A percentile compares a stretch with the other conserved stretches of the same genome.
These are phyloP conservation scores for Clostera curtula DNA, from an alignment of 2,888 invertebrate species.

Conservation along the genomic window DNA sequence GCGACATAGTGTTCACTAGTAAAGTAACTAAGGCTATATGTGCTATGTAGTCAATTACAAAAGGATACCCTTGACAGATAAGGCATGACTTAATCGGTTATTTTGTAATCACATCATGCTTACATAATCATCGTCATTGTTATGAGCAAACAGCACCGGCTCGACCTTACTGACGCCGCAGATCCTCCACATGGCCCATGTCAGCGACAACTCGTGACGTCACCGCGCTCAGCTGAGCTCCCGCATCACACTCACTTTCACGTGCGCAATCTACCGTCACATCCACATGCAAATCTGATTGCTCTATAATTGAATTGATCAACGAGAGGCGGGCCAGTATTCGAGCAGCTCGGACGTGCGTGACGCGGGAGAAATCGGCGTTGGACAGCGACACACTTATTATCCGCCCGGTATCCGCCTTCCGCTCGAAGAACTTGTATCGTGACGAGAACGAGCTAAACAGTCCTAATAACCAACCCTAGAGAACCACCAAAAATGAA, in stretches of 20 bases:
- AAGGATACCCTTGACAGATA: conserved; percentile 22
- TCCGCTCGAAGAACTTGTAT: conserved; percentile 23
- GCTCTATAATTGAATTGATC: conserved; percentile 50
- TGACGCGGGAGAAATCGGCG: conserved; percentile 65
- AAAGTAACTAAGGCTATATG: too few relatives aligned
- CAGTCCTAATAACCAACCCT: conserved; percentile 24
- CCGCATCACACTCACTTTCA: conserved; percentile 62
- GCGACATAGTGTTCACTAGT: too few relatives aligned
- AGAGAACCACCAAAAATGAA: too few relatives aligned
- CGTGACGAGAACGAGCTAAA: conserved; percentile 14
- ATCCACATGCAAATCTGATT: conserved; percentile 44
- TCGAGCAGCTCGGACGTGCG: conserved; percentile 53
- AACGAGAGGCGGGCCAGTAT: conserved; percentile 38
- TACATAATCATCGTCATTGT: conserved; percentile 60
- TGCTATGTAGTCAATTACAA: too few relatives aligned
- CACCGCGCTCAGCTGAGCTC: conserved; percentile 52
- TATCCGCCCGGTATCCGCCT: conserved; percentile 47
- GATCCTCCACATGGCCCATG: conserved; percentile 72
- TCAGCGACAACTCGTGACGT: conserved; percentile 49
- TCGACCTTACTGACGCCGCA: conserved; percentile 69
- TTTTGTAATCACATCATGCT: conserved; percentile 26
- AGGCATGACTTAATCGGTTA: conserved; percentile 17
- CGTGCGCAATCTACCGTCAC: conserved; percentile 30
- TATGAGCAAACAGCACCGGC: conserved; percentile 53
- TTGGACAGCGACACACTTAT: conserved; percentile 57